Percentiles rank a stretch among this genome's conserved stretches.
Conservation (phyloP, 2,888 invertebrate species). For the Hybos culiciformis region DNA sequence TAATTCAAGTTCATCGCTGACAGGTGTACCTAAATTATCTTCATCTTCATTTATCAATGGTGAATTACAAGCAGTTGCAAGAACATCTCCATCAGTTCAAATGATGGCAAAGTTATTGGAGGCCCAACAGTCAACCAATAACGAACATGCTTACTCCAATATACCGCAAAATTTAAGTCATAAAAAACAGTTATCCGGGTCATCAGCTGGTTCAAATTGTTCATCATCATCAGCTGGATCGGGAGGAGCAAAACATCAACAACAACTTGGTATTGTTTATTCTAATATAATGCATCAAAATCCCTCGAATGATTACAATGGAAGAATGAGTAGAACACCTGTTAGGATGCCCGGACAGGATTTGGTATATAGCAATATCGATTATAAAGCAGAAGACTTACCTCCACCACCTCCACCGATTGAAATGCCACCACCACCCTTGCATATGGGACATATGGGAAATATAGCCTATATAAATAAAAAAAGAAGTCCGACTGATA, state of each 20-base stretch:
- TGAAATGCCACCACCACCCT: constrained; percentile 36
- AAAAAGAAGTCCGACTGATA: constrained; percentile 6
- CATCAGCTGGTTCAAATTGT: no score
- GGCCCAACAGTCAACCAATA: constrained; percentile 1
- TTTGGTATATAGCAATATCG: background rate
- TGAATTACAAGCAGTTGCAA: background rate
- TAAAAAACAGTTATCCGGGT: background rate
- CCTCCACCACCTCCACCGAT: constrained; percentile 49
- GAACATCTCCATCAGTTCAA: constrained; percentile 3
- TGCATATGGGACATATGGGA: constrained; percentile 37
- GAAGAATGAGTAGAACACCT: no score
- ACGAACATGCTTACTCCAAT: constrained; percentile 6
- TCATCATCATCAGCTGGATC: background rate
- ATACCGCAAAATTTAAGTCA: constrained; percentile 7
- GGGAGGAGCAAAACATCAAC: constrained; percentile 19
- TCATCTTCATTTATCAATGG: constrained; percentile 17
- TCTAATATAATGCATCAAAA: constrained; percentile 40
- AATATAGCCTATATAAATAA: constrained; percentile 23
- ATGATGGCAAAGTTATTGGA: constrained; percentile 2
- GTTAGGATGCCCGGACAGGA: background rate
- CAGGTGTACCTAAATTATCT: constrained; percentile 19
- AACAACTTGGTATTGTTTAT: constrained; percentile 37
- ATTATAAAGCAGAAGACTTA: constrained; percentile 33
- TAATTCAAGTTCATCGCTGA: background rate
- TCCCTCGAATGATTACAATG: background rate